phyloP scores from a whole-genome alignment of 1,140 invertebrate species.

The Ditylenchus dipsaci region DNA sequence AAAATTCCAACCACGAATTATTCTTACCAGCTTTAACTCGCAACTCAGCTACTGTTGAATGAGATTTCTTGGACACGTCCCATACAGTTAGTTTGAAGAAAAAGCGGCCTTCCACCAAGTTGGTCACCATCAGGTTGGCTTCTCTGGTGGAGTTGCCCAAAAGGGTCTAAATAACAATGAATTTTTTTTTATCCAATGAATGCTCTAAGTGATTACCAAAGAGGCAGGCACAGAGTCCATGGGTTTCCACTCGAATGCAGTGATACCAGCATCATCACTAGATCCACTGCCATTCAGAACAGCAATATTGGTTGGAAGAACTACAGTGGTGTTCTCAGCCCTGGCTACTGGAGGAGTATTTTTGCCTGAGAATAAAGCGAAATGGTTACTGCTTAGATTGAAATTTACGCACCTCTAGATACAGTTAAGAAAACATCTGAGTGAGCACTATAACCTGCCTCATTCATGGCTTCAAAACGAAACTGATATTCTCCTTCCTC shows the following conservation, averaged over 20 bases:
- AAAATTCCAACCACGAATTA: no score
- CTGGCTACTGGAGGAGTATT: not conserved
- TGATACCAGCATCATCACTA: not conserved
- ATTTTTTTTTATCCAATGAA: not conserved
- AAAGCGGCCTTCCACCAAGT: not conserved
- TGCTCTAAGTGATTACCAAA: not conserved
- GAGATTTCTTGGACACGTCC: not conserved
- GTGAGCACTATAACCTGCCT: not conserved
- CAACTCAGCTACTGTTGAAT: not conserved
- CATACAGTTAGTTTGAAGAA: not conserved
- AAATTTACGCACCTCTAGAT: not conserved
- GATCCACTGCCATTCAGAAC: not conserved
- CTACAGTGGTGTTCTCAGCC: not conserved
- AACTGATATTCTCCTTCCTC: not conserved
- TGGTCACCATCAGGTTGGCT: not conserved
- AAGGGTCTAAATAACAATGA: not conserved
- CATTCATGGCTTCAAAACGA: not conserved
- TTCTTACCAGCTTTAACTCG: not conserved
- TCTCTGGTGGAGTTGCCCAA: not conserved
- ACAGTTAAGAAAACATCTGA: not conserved
- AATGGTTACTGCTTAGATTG: not conserved
- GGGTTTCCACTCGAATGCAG: not conserved
- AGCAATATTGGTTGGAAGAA: not conserved
- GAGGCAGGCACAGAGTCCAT: not conserved
- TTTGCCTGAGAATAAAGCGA: not conserved